Percentiles rank a stretch among this genome's conserved stretches.
phyloP scores from a whole-genome alignment of 1,140 invertebrate species.

The Episyrphus balteatus region DNA sequence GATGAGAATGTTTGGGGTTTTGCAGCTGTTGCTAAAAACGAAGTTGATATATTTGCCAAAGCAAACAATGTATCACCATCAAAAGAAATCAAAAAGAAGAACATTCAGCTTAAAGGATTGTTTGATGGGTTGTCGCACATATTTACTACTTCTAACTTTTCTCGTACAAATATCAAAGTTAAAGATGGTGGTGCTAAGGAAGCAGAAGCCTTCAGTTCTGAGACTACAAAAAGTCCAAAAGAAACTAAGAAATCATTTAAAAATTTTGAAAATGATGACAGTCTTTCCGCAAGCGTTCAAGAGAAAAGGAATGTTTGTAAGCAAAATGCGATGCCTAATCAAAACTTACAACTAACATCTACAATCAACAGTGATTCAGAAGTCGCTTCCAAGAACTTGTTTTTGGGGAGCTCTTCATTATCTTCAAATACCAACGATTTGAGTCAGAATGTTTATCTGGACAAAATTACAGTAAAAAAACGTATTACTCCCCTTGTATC shows the following conservation, averaged over 20 bases:
- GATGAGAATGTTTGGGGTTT: slow-evolving; percentile 61
- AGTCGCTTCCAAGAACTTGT: too few relatives aligned
- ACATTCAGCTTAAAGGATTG: slow-evolving; percentile 54
- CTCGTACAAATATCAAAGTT: slow-evolving; percentile 35
- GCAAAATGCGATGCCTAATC: too few relatives aligned
- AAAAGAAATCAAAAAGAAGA: background rate
- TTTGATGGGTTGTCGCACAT: slow-evolving; percentile 79
- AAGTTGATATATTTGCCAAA: slow-evolving; percentile 33
- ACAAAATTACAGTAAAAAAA: slow-evolving; percentile 12
- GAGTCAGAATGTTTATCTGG: too few relatives aligned
- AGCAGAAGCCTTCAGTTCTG: background rate
- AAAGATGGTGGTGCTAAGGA: background rate
- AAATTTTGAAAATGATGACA: slow-evolving; percentile 19
- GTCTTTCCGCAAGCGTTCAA: too few relatives aligned
- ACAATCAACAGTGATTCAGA: too few relatives aligned
- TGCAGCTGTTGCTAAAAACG: slow-evolving; percentile 52
- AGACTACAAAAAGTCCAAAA: slow-evolving; percentile 27
- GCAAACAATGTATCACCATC: too few relatives aligned
- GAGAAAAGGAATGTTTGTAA: too few relatives aligned
- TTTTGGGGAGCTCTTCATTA: too few relatives aligned
- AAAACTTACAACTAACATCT: too few relatives aligned
- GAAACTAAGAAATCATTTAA: slow-evolving; percentile 39
- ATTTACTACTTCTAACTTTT: slow-evolving; percentile 54
- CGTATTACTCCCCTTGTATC: slow-evolving; percentile 26
- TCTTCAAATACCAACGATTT: too few relatives aligned